A percentile compares a stretch with the other conserved stretches of the same genome.
Evolutionary conservation across 2,113 vertebrate genomes (phyloP).

Genomic region (mouse (Mus musculus)): GRCm39 chr12:12555001-12555500

Average conservation of each 20-base stretch:
- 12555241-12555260: background rate
- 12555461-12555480: background rate
- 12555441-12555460: background rate
- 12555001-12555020: background rate
- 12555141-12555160: background rate
- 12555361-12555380: background rate
- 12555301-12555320: background rate
- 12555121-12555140: background rate
- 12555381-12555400: background rate
- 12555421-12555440: background rate
- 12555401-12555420: background rate
- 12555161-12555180: background rate
- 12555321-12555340: background rate
- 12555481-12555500: accelerated
- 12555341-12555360: background rate
- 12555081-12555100: background rate
- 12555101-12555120: background rate
- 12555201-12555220: background rate
- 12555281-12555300: background rate
- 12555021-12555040: background rate
- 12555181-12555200: background rate
- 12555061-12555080: background rate
- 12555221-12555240: background rate
- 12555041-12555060: background rate
- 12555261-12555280: background rate